Evolutionary conservation across 1,140 invertebrate species (phyloP).

Genomic region (Telenomus remus): DNA sequence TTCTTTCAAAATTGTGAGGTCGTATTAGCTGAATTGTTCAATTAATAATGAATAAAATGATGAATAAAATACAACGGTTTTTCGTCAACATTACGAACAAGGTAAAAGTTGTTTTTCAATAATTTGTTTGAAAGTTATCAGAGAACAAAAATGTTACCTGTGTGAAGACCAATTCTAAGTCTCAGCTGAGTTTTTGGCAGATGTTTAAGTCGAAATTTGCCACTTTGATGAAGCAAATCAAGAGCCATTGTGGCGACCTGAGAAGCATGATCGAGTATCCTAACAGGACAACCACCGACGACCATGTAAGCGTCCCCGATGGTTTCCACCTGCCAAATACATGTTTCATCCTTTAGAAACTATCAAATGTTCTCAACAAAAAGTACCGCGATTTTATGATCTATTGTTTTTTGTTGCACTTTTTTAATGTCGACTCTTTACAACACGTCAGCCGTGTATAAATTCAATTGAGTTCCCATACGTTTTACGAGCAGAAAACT

Average conservation of each 20-base stretch:
- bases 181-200: slow-evolving; percentile 86
- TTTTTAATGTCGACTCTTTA: slow-evolving; percentile 2
- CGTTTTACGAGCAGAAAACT: background rate
- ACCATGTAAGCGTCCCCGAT: slow-evolving; percentile 98
- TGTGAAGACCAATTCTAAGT: slow-evolving; percentile 88
- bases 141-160: slow-evolving; percentile 76
- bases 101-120: too few species aligned
- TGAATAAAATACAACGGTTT: too few species aligned
- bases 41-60: too few species aligned
- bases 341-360: background rate
- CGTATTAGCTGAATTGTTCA: too few species aligned
- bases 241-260: slow-evolving; percentile 93
- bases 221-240: slow-evolving; percentile 89
- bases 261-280: slow-evolving; percentile 86
- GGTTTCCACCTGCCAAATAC: slow-evolving; percentile 86
- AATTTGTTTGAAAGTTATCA: too few species aligned
- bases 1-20: too few species aligned
- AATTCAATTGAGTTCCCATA: background rate
- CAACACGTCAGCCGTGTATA: background rate
- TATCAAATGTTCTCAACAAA: too few species aligned
- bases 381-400: background rate
- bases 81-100: too few species aligned
- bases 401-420: slow-evolving; percentile 3
- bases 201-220: slow-evolving; percentile 89
- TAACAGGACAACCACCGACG: slow-evolving; percentile 89